These are phyloP conservation scores for Phymatocera aterrima DNA, from an alignment of 2,888 invertebrate genomes.

Conservation along the genomic window DNA sequence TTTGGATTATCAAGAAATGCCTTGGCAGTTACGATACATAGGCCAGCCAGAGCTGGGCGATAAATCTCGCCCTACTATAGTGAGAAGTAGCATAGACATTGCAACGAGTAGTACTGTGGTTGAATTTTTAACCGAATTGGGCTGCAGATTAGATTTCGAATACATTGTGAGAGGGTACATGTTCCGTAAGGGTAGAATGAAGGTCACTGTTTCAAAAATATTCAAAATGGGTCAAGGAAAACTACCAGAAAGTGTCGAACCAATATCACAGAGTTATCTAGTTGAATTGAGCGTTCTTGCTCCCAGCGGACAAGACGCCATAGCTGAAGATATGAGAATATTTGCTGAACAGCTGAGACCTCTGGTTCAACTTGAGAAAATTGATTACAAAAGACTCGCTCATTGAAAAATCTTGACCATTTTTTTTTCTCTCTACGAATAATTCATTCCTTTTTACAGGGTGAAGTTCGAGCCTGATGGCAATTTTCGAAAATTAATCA, in stretches of 20 bases:
- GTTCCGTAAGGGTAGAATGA: slow-evolving; percentile 98
- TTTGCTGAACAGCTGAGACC: slow-evolving; percentile 97
- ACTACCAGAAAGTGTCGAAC: slow-evolving; percentile 84
- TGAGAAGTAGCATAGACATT: slow-evolving; percentile 94
- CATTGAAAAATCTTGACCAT: slow-evolving; percentile 55
- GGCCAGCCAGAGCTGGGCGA: slow-evolving; percentile 94
- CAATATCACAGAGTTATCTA: slow-evolving; percentile 93
- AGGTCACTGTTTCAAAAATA: slow-evolving; percentile 96
- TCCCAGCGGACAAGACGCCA: slow-evolving; percentile 94
- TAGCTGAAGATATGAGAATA: slow-evolving; percentile 96
- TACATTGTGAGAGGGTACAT: slow-evolving; percentile 94
- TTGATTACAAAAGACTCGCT: slow-evolving; percentile 88
- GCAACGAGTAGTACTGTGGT: slow-evolving; percentile 93
- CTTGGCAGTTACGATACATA: slow-evolving; percentile 93
- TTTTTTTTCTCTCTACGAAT: background rate
- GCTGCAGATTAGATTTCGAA: slow-evolving; percentile 94
- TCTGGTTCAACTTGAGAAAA: slow-evolving; percentile 93
- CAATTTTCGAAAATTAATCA: no score
- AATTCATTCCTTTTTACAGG: background rate
- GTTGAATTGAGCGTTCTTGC: slow-evolving; percentile 95
- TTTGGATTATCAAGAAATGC: slow-evolving; percentile 88
- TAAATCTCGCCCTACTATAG: slow-evolving; percentile 91
- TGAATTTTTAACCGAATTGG: slow-evolving; percentile 94
- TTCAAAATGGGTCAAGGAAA: slow-evolving; percentile 89
- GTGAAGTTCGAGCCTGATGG: no score